Evolutionary conservation across 2,888 invertebrate genomes (phyloP), one percentile per base, ranked within the genome.

Genomic region (Aporophyla lueneburgensis): DNA sequence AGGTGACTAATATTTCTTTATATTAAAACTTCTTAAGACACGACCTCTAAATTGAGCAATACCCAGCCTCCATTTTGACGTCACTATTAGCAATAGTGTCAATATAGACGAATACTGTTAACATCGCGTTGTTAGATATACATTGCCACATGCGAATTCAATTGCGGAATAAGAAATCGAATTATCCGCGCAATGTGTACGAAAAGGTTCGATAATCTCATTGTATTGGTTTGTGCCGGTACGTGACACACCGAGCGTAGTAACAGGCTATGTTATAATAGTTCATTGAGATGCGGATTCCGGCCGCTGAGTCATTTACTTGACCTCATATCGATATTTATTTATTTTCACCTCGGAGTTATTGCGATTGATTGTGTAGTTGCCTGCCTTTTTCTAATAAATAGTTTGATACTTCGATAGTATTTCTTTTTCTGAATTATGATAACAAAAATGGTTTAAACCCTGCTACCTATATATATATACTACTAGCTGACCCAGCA

Each of bases 241-340:
- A 86, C 87, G 86, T 89, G 87, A 88, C 83, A 84, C 76, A 79
- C 84, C 78, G 79, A 80, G 75, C 84, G 87, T 91, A 89, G 88
- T 77, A 84, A 88, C 88, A 83, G 84, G 90, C 90, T 90, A 88
- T 89, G 89, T 91, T 91, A 93, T 93, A 93, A 91, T 92, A 89
- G 89, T 89, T 89, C 90, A 93, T 89, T 90, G 89, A 91, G 88
- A 88, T 84, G 84, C 85, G 87, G 87, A 91, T 90, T 90, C 89
- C 89, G 89, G 89, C 85, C 85, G 85, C 86, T 94, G 94, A 95
- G 79, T 94, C 94, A 95, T 86, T 74, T 74, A 53, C 74, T 67
- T 86, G 84, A 83, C 87, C 88, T 81, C 83, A 85, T 85, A 87
- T 86, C 71, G 81, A 87, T 88, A 72, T 78, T 77, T 71, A 80